phyloP scores from a whole-genome alignment of 2,888 invertebrate species.

The Scrobipalpa atriplicella region DNA sequence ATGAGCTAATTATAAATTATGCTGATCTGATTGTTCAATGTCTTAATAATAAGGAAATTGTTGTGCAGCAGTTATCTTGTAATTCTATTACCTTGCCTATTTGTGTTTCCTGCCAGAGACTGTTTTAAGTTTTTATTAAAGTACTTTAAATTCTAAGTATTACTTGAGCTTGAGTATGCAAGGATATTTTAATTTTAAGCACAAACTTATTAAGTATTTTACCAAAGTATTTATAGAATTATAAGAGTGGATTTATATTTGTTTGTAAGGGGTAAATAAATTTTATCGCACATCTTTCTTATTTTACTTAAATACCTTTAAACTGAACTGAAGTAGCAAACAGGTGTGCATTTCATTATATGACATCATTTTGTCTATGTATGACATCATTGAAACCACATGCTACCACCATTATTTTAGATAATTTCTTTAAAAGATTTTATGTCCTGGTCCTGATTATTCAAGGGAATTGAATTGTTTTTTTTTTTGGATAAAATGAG shows the following conservation, averaged over 20 bases:
- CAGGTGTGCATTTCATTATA: background rate
- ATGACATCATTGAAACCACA: no score
- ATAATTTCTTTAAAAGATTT: no score
- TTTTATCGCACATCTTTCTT: slow-evolving; percentile 2
- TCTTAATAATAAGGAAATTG: background rate
- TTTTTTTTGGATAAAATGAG: no score
- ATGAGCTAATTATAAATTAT: background rate
- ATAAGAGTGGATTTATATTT: background rate
- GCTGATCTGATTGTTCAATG: background rate
- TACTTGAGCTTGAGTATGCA: background rate
- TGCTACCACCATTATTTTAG: no score
- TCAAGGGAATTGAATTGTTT: no score
- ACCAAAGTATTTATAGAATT: slow-evolving; percentile 11
- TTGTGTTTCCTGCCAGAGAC: background rate
- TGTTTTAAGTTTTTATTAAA: background rate
- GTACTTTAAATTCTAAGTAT: background rate
- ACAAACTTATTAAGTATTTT: slow-evolving; percentile 15
- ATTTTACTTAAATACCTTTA: background rate
- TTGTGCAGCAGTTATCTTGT: background rate
- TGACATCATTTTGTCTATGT: no score
- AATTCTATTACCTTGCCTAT: slow-evolving; percentile 2
- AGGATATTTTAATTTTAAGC: slow-evolving; percentile 8
- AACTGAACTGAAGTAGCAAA: background rate
- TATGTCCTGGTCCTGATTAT: no score
- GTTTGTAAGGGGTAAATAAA: background rate